Base-by-base conservation (phyloP, 2,888 invertebrate genomes). In the Ichneumoninae sp. region DNA sequence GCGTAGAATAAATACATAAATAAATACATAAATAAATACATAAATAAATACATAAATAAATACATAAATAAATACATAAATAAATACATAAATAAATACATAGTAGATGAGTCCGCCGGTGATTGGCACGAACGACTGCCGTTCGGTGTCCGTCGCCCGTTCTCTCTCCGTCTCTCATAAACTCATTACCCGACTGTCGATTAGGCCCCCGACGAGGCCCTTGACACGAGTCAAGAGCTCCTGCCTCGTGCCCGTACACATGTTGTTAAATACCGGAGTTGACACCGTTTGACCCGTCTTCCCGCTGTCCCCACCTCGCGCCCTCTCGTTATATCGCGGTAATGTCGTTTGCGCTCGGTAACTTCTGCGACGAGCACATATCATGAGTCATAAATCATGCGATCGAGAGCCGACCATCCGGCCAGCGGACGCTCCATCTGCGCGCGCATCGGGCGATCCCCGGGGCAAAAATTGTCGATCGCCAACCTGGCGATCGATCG, bases 231-330 rank as follows among this genome's bases (percentile, higher is more conserved):
- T 88, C 88, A 83, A 89, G 85, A 88, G 87, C 86, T 85, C 68
- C 63, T 74, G 82, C 75, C 86, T 85, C 86, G 86, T 84, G 5
- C 88, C 84, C 87, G 76, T 84, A 80, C 83, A 89, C 83, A 88
- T 91, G 92, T 92, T 90, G 91, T 91, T 93, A 92, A 92, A 93
- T 93, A 92, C 90, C 87, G 87, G 89, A 92, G 90, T 93, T 93
- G 92, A 93, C 93, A 93, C 91, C 91, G 88, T 91, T 93, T 93
- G 90, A 93, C 93, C 92, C 90, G 91, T 90, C 92, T 91, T 91
- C 89, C 92, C 91, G 89, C 87, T 83, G 22, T 76, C 75, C 88
- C 84, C 87, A 83, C 87, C 88, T 83, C 83, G 68, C 76, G 70
- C 76, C 77, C 87, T 81, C 83, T 65, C 81, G 65, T 57, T 65